Percentiles rank a stretch among this genome's conserved stretches.
These are phyloP conservation scores for Sialis fuliginosa DNA, from an alignment of 2,888 invertebrate species.

Conservation along the genomic window DNA sequence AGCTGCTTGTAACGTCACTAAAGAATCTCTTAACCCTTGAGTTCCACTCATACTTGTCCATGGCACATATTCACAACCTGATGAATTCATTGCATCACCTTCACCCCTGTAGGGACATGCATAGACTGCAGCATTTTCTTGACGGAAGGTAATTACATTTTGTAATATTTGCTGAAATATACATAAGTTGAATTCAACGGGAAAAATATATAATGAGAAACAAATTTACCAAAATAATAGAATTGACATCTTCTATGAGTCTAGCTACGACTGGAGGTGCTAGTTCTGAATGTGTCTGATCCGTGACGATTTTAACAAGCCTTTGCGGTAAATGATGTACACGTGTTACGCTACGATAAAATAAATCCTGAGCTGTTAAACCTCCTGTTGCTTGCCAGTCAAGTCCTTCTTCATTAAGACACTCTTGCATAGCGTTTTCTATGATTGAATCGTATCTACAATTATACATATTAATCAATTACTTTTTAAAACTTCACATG, in stretches of 20 bases:
- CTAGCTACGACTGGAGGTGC: constrained; percentile 35
- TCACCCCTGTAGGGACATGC: constrained; percentile 21
- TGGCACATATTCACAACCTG: constrained; percentile 41
- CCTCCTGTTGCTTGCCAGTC: constrained; percentile 22
- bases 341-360: constrained; percentile 51
- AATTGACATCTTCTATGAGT: constrained; percentile 34
- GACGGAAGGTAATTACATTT: constrained; percentile 38
- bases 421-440: constrained; percentile 36
- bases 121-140: constrained; percentile 34
- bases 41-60: constrained; percentile 53
- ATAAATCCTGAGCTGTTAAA: constrained; percentile 54
- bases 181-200: not conserved
- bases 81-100: not conserved
- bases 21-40: constrained; percentile 29
- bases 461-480: not conserved
- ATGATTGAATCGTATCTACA: constrained; percentile 18
- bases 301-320: constrained; percentile 39
- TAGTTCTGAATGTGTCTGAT: constrained; percentile 38
- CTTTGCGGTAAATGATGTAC: constrained; percentile 47
- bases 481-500: not conserved
- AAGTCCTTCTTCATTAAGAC: constrained; percentile 27
- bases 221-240: constrained; percentile 31
- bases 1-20: constrained; percentile 27
- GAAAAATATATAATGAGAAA: constrained; percentile 31
- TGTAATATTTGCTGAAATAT: not conserved